Evolutionary conservation across 2,113 vertebrate species (phyloP), one percentile per base, ranked within the genome.

Genomic region (Macrotis lagotis): DNA sequence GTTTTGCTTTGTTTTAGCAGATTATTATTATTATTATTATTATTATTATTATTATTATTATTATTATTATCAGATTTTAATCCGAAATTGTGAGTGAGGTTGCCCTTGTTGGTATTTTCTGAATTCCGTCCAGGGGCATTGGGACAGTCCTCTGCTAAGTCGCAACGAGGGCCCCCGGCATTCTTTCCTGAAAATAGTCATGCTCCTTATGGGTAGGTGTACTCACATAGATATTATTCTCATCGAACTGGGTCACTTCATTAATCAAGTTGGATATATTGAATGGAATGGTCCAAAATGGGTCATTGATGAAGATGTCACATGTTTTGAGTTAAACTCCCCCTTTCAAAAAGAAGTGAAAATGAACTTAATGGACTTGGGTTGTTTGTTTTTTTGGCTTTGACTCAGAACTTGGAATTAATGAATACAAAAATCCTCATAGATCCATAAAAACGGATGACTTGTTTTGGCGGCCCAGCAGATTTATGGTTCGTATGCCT

Each of bases 281-380:
- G 16, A 44, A 44, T 8, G 19, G 66, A 44, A 44, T 44, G 37
- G 37, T 44, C 66, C 66, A 93, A 55, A 93, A 48, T 25, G 3
- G 89, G 24, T 88, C 88, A 48, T 47, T 31, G 48, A 93, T 59
- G 74, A 7, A 31, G 37, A 19, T 50, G 51, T 94, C 91, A 25
- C 48, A 89, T 52, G 89, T 47, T 92, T 91, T 44, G 25, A 9
- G 51, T 95, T 89, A 8, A 51, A 92, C 50, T 94, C 48, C 37
- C 50, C 52, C 53, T 91, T 91, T 10, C 51, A 92, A 90, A 88
- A 93, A 90, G 53, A 94, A 93, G 95, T 59, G 28, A 48, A 91
- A 91, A 91, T 92, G 89, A 37, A 14, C 91, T 0, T 93, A 91
- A 19, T 19, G 12, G 14, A 74, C 37, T 74, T 74, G 16, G 37